These are phyloP conservation scores for Drosophila austrosaltans DNA, from an alignment of 2,888 invertebrate species.

Conservation along the genomic window DNA sequence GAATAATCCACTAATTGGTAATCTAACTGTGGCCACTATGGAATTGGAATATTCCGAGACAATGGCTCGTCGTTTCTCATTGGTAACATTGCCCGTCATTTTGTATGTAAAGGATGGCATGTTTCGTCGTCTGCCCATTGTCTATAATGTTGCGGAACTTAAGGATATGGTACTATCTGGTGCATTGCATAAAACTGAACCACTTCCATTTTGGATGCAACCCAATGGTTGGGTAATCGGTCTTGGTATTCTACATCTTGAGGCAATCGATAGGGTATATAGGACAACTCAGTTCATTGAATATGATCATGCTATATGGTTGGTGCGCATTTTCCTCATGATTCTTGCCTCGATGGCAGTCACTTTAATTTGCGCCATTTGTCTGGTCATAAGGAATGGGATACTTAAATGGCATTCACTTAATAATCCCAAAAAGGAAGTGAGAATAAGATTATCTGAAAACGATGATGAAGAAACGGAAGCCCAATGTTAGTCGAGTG, in stretches of 20 bases:
- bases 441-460: too few species aligned
- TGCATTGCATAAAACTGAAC: slow-evolving; percentile 13
- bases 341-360: background rate
- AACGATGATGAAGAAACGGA: too few species aligned
- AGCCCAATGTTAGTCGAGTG: too few species aligned
- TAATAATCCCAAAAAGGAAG: too few species aligned
- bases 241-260: slow-evolving; percentile 9
- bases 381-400: too few species aligned
- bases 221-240: slow-evolving; percentile 30
- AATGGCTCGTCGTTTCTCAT: slow-evolving; percentile 28
- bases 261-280: slow-evolving; percentile 20
- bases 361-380: background rate
- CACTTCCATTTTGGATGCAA: slow-evolving; percentile 36
- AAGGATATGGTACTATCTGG: slow-evolving; percentile 11
- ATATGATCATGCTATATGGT: slow-evolving; percentile 26
- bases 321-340: slow-evolving; percentile 16
- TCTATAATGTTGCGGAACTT: background rate
- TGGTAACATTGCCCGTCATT: slow-evolving; percentile 27
- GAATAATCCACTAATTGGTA: background rate
- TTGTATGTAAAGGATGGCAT: slow-evolving; percentile 43
- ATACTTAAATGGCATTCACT: too few species aligned
- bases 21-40: slow-evolving; percentile 31
- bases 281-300: background rate
- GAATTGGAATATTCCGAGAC: slow-evolving; percentile 31
- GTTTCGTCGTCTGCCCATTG: slow-evolving; percentile 19